These are phyloP conservation scores for Eretmocerus hayati DNA, from an alignment of 2,888 invertebrate species.

Conservation along the genomic window DNA sequence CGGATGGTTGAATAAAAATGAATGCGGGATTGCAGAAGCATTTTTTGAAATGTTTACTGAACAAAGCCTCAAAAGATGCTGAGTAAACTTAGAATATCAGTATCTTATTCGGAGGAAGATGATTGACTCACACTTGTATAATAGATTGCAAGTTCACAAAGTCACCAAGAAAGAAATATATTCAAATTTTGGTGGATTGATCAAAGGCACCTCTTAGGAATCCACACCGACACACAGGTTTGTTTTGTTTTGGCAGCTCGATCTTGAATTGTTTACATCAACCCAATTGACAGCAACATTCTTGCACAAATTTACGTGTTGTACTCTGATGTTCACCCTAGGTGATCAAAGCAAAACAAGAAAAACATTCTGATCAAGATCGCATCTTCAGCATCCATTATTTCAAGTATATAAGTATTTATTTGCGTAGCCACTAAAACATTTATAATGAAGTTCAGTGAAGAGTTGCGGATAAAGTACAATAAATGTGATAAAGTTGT, in stretches of 20 bases:
- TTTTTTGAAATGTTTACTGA: constrained; percentile 58
- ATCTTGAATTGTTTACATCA: too few relatives aligned
- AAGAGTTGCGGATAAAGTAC: constrained; percentile 68
- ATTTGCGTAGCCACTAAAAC: constrained; percentile 86
- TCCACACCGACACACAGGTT: too few relatives aligned
- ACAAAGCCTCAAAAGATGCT: constrained; percentile 30
- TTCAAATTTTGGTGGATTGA: too few relatives aligned
- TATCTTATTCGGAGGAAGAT: too few relatives aligned
- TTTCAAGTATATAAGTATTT: constrained; percentile 72
- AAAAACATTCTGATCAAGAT: constrained; percentile 84
- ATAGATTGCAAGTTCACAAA: constrained; percentile 13
- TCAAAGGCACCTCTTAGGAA: too few relatives aligned
- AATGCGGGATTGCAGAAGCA: constrained; percentile 80
- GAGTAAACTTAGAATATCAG: too few relatives aligned
- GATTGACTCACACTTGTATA: too few relatives aligned
- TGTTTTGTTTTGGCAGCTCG: too few relatives aligned
- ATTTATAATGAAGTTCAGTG: constrained; percentile 72
- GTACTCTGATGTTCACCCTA: too few relatives aligned
- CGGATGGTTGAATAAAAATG: too few relatives aligned
- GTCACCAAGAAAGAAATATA: constrained; percentile 22
- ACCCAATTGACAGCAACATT: constrained; percentile 72
- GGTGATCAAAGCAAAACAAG: too few relatives aligned
- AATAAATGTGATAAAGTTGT: constrained; percentile 61
- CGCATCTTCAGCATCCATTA: constrained; percentile 71
- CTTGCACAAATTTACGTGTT: constrained; percentile 79